Evolutionary conservation across 2,113 vertebrate species (phyloP).

Genomic region (Cinclus cinclus): DNA sequence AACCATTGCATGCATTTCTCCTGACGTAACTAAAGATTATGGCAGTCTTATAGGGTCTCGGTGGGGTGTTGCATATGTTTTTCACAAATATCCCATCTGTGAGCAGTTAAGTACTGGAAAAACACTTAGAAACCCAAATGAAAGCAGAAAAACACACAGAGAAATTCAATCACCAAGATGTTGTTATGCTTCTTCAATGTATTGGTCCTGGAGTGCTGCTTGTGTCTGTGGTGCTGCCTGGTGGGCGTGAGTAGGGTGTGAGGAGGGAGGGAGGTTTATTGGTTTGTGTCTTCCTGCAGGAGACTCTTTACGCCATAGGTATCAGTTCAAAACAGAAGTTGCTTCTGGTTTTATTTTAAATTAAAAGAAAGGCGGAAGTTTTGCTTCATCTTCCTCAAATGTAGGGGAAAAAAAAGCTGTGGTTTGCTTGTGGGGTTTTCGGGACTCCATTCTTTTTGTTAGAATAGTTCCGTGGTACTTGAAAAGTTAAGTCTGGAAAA

Average conservation of each 20-base stretch:
- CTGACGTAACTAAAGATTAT: not conserved
- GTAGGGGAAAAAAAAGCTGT: not conserved
- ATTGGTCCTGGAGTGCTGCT: not conserved
- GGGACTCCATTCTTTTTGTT: not conserved
- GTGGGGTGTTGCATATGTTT: not conserved
- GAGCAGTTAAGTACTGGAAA: slow-evolving; percentile 17
- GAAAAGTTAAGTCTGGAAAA: not conserved
- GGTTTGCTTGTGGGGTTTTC: not conserved
- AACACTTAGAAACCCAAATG: not conserved
- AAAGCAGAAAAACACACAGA: not conserved
- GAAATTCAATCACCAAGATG: not conserved
- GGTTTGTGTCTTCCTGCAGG: not conserved
- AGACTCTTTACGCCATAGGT: not conserved
- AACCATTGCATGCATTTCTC: not conserved
- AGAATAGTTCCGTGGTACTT: not conserved
- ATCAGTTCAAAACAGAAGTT: not conserved
- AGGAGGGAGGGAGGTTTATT: not conserved
- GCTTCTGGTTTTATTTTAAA: not conserved
- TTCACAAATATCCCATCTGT: not conserved
- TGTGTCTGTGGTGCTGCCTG: not conserved
- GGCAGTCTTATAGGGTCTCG: not conserved
- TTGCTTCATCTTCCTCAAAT: not conserved
- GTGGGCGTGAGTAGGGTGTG: not conserved
- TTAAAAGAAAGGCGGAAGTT: not conserved
- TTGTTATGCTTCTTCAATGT: not conserved